Evolutionary conservation across 1,140 invertebrate species (phyloP), one percentile per base, ranked within the genome.

Genomic region (Glossosoma conforme): DNA sequence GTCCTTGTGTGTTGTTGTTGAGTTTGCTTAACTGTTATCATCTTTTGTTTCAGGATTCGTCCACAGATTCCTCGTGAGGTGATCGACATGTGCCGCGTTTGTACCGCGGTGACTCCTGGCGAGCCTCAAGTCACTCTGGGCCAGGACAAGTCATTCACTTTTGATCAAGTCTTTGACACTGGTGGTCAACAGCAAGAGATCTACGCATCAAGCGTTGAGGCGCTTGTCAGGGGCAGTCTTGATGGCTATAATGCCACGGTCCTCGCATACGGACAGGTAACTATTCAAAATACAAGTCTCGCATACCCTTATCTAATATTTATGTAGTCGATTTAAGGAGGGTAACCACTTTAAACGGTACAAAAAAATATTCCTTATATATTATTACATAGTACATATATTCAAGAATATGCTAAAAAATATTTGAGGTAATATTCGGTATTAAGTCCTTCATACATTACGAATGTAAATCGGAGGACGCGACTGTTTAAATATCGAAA

Each of bases 181-280:
- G 77, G 74, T 43, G 75, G 79, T n/a, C 76, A 77, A 58, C 84
- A 91, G 77, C 66, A 85, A 38, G 75, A 81, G 13, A 75, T 98
- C 18, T 98, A 97, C 65, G 79, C 85, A n/a, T 80, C 77, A 0
- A 94, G 91, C 67, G 92, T 97, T 18, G 78, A 83, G 30, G 77
- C 81, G 18, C 78, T 99, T 2, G 85, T 99, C 20, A 85, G 91
- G 47, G 87, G 89, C 8, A 88, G 89, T 1, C 74, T 95, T n/a
- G 83, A 92, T 60, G 92, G 91, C 14, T 93, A 92, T 69, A 98
- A 98, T 75, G 93, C 93, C 4, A 98, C 95, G 3, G 87, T 97
- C 18, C 72, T 97, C 30, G 95, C 96, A 0, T 99, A 99, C 72
- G 96, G 96, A 50, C 95, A 93, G 77, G 82, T 84, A 50, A 65